phyloP scores from a whole-genome alignment of 2,797 vertebrate species.

The Falco biarmicus region DNA sequence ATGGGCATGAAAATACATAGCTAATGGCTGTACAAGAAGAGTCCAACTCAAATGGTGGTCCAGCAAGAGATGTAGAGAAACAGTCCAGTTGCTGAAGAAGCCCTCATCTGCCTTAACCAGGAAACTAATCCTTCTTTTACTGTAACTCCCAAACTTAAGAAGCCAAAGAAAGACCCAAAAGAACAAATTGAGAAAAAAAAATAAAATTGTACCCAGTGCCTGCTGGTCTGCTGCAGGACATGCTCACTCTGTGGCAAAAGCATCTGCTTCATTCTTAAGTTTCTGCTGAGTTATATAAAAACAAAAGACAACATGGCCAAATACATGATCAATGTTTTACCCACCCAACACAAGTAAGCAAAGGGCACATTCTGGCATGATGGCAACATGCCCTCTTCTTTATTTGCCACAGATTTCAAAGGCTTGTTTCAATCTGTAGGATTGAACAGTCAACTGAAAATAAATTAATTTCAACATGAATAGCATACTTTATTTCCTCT shows the following conservation, averaged over 20 bases:
- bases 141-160: not conserved
- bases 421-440: not conserved
- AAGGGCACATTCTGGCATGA: not conserved
- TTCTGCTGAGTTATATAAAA: not conserved
- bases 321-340: not conserved
- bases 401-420: not conserved
- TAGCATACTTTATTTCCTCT: not conserved
- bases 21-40: not conserved
- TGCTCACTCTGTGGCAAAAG: not conserved
- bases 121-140: not conserved
- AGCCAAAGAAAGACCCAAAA: not conserved
- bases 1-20: not conserved
- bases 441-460: not conserved
- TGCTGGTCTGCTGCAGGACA: not conserved
- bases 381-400: not conserved
- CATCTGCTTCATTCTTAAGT: not conserved
- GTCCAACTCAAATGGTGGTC: not conserved
- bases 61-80: not conserved
- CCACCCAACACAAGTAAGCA: not conserved
- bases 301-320: not conserved
- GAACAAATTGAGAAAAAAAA: not conserved
- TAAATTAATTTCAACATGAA: not conserved
- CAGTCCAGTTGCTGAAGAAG: not conserved
- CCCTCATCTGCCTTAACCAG: not conserved
- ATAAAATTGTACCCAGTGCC: not conserved